phyloP scores from a whole-genome alignment of 2,797 vertebrate species.

The Enteromius thamalakanensis region DNA sequence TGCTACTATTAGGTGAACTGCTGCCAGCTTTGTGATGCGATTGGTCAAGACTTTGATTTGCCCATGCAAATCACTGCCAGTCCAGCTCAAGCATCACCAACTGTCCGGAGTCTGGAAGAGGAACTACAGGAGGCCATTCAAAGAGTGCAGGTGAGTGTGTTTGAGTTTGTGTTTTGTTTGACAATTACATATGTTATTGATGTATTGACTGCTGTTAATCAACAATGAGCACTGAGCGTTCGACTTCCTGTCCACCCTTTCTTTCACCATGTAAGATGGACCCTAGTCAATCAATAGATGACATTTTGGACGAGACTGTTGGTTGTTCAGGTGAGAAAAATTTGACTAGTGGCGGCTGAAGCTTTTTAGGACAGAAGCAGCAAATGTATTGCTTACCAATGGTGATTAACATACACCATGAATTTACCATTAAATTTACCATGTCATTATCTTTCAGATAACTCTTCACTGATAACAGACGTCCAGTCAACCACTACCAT shows the following conservation, averaged over 20 bases:
- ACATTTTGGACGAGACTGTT: constrained; percentile 84
- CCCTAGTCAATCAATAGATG: constrained; percentile 85
- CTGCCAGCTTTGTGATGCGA: constrained; percentile 79
- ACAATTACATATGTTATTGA: constrained; percentile 23
- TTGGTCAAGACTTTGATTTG: constrained; percentile 85
- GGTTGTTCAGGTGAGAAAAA: constrained; percentile 72
- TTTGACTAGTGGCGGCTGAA: constrained; percentile 31
- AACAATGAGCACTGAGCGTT: constrained; percentile 24
- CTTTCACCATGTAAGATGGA: constrained; percentile 78
- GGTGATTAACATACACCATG: not conserved
- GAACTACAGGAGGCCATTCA: constrained; percentile 91
- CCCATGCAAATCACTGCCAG: constrained; percentile 86
- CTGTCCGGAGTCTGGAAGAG: constrained; percentile 84
- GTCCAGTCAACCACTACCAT: constrained; percentile 64
- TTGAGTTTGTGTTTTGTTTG: not conserved
- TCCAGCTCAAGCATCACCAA: constrained; percentile 71
- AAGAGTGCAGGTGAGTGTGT: constrained; percentile 83
- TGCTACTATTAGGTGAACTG: constrained; percentile 72
- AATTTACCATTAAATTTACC: constrained; percentile 32
- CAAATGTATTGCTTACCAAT: not conserved
- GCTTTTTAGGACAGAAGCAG: not conserved
- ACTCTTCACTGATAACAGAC: constrained; percentile 60
- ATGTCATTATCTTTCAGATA: constrained; percentile 61
- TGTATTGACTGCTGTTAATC: constrained; percentile 31
- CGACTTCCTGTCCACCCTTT: constrained; percentile 30